Evolutionary conservation across 2,797 vertebrate genomes (phyloP), one percentile per base, ranked within the genome.

Genomic region (Muraenolepis orangiensis): DNA sequence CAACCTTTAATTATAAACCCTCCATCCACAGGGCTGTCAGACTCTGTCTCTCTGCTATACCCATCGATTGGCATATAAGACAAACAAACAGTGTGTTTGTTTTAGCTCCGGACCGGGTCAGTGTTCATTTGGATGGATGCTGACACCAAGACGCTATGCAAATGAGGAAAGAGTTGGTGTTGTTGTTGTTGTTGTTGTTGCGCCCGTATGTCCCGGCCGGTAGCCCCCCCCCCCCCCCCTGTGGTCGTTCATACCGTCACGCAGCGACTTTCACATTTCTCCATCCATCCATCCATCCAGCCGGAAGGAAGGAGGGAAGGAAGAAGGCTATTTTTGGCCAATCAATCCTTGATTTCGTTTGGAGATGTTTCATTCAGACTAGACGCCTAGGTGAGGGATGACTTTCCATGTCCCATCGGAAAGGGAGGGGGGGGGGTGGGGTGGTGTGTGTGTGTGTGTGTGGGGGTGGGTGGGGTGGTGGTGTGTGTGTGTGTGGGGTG

Each of bases 31-130:
- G n/a, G 46, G 18, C 46, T 51, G 46, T 51, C 20, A 11, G 64
- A 16, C 29, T 30, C 64, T 30, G n/a, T n/a, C n/a, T n/a, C n/a
- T n/a, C n/a, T n/a, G n/a, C n/a, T 14, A 29, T 28, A 66, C 11
- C 64, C 72, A 90, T 88, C 84, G 86, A 80, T 74, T 83, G 85
- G 81, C 71, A 79, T 38, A n/a, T n/a, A n/a, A n/a, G n/a, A n/a
- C 38, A 61, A 46, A 80, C 72, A 69, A 67, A 81, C 67, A 16
- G 72, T 67, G 32, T 51, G 46, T 57, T n/a, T n/a, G n/a, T n/a
- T n/a, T n/a, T n/a, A n/a, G 20, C 51, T 23, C 51, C 51, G 23
- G 51, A 23, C 51, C 51, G 10, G 51, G 51, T 61, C 42, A 40
- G 46, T 84, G 87, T 76, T 87, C 77, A 81, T 87, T 74, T 78